These are phyloP conservation scores for Urophycis tenuis DNA, from an alignment of 2,797 vertebrate species.

Conservation along the genomic window DNA sequence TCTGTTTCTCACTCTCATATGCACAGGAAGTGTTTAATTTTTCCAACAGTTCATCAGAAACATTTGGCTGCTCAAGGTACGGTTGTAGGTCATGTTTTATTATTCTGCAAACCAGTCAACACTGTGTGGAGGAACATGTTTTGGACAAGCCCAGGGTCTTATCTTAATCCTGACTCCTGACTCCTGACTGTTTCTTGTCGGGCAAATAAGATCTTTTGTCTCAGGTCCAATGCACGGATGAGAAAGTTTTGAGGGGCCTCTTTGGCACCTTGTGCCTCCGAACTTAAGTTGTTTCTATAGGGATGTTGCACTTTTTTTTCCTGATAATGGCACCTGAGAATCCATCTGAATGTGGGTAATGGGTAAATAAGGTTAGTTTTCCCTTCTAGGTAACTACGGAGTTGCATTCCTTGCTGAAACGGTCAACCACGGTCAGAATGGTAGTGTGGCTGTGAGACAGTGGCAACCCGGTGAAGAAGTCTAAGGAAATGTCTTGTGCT, in stretches of 20 bases:
- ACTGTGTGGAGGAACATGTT: conserved; percentile 20
- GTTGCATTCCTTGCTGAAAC: conserved; percentile 17
- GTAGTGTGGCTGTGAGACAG: too few relatives aligned
- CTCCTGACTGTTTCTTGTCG: too few relatives aligned
- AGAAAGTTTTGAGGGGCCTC: conserved; percentile 18
- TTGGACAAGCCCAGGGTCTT: conserved; percentile 12
- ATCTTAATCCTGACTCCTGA: not conserved
- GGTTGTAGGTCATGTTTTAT: conserved; percentile 14
- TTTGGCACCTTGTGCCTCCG: conserved; percentile 8
- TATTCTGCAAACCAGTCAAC: conserved; percentile 17
- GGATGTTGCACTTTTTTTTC: conserved; percentile 11
- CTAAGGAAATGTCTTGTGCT: too few relatives aligned
- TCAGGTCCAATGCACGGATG: conserved; percentile 3
- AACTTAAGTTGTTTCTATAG: conserved; percentile 24
- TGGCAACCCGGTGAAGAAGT: too few relatives aligned
- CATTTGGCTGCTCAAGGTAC: conserved; percentile 5
- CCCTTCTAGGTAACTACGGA: conserved; percentile 20
- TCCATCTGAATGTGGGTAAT: conserved; percentile 8
- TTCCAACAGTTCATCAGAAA: conserved; percentile 18
- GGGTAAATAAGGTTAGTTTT: conserved; percentile 15
- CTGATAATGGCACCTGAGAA: conserved; percentile 15
- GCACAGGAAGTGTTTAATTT: conserved; percentile 25
- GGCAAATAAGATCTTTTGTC: conserved; percentile 18
- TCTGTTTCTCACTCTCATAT: conserved; percentile 13
- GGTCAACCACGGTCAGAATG: too few relatives aligned